Evolutionary conservation across 2,888 invertebrate species (phyloP), one percentile per base, ranked within the genome.

Genomic region (Cremastinae sp.): DNA sequence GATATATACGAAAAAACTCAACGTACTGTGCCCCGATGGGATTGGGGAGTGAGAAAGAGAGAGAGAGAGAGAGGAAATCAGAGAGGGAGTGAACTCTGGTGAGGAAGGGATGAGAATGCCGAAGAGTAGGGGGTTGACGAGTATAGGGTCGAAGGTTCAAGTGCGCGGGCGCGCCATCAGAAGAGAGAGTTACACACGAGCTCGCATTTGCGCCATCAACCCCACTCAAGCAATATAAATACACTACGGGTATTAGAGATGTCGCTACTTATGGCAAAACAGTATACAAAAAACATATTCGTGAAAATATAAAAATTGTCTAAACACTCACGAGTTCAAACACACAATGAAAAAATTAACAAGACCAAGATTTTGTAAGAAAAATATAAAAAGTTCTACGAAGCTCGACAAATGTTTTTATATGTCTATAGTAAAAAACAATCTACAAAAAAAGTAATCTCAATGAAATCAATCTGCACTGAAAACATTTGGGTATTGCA

Each of bases 121-220:
- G 2, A 10, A 14, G 65, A 16, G 14, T 41, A 12, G 39, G 18
- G 10, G 55, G 28, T 70, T 64, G 74, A 75, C 22, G 70, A 74
- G 69, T 49, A 41, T 53, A 70, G 77, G 74, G 77, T 70, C 70
- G 74, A 70, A 65, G 70, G 74, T 77, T 77, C 74, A 77, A 77
- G 77, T 77, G 70, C 77, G 77, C 77, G 69, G 65, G 74, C 74
- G 77, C 77, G 55, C 68, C 58, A 35, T 45, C 66, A 35, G 35
- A 55, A 70, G 62, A 70, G 53, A 43, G 16, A 35, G 43, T 59
- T 53, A 61, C 53, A 61, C 61, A 59, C 43, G 37, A 56, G 16
- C 68, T 53, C 64, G 74, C 74, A 64, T 58, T 74, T 74, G 76
- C 73, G 76, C 73, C 47, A 41, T 61, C 64, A 51, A 59, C 68